A percentile compares a stretch with the other conserved stretches of the same genome.
phyloP scores from a whole-genome alignment of 2,888 invertebrate species.

The Platycheirus albimanus region DNA sequence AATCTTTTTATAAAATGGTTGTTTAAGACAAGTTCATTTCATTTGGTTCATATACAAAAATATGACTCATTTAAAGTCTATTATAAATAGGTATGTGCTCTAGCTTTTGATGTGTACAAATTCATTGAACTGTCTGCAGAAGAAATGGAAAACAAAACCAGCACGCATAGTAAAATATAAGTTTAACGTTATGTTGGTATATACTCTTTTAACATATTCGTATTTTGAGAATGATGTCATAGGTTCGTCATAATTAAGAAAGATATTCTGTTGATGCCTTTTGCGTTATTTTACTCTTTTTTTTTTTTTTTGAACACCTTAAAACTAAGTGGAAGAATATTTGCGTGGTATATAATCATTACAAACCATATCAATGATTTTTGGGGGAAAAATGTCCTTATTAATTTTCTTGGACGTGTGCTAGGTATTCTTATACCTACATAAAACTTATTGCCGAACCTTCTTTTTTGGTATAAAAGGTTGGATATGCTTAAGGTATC shows the following conservation, averaged over 20 bases:
- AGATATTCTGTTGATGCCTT: background rate
- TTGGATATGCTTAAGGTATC: no score
- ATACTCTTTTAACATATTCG: background rate
- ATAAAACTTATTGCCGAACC: background rate
- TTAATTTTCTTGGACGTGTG: background rate
- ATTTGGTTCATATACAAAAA: no score
- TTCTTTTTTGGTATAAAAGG: background rate
- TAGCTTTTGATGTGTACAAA: background rate
- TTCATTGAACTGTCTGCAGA: slow-evolving; percentile 26
- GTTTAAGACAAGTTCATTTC: no score
- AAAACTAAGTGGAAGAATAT: background rate
- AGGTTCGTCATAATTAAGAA: slow-evolving; percentile 29
- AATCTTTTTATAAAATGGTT: no score
- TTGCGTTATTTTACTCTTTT: slow-evolving; percentile 11
- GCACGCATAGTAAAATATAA: background rate
- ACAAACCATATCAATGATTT: background rate
- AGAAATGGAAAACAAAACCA: background rate
- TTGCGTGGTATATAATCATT: slow-evolving; percentile 11
- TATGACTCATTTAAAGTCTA: slow-evolving; percentile 1
- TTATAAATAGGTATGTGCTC: background rate
- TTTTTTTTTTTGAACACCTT: background rate
- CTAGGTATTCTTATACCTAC: background rate
- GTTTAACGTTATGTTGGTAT: background rate
- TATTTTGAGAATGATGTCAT: slow-evolving; percentile 50
- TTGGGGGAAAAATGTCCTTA: background rate